phyloP scores from a whole-genome alignment of 2,888 invertebrate genomes.

The Dicycla oo region DNA sequence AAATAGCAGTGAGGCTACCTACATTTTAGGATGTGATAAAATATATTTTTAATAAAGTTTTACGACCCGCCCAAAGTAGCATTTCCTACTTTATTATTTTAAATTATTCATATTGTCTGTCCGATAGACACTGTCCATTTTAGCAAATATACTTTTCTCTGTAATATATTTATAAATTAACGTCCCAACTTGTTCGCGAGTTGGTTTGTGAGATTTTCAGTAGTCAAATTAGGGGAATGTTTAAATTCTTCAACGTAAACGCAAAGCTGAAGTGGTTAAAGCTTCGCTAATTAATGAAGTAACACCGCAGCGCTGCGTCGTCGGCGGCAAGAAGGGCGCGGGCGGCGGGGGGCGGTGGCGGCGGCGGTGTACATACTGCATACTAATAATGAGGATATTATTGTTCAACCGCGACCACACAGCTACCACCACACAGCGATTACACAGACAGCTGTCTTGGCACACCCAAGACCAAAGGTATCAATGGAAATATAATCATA shows the following conservation, averaged over 20 bases:
- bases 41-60: conserved; percentile 67
- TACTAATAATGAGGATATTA: conserved; percentile 80
- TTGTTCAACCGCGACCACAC: conserved; percentile 68
- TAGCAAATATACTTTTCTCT: conserved; percentile 48
- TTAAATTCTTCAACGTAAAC: conserved; percentile 78
- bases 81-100: conserved; percentile 62
- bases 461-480: conserved; percentile 5
- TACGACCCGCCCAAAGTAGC: conserved; percentile 49
- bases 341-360: conserved; percentile 45
- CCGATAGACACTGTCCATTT: conserved; percentile 52
- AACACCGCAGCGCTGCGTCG: conserved; percentile 69
- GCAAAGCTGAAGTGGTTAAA: conserved; percentile 77
- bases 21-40: conserved; percentile 60
- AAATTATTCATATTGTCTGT: conserved; percentile 61
- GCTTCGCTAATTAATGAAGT: conserved; percentile 84
- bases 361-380: conserved; percentile 79
- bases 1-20: conserved; percentile 36
- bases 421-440: too few species aligned
- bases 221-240: conserved; percentile 76
- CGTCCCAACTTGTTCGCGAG: conserved; percentile 50
- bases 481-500: conserved; percentile 12
- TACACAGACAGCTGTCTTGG: conserved; percentile 37
- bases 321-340: too few species aligned
- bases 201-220: conserved; percentile 59
- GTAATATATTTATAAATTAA: conserved; percentile 53